phyloP scores from a whole-genome alignment of 2,113 vertebrate genomes.

The Halichoeres trimaculatus region DNA sequence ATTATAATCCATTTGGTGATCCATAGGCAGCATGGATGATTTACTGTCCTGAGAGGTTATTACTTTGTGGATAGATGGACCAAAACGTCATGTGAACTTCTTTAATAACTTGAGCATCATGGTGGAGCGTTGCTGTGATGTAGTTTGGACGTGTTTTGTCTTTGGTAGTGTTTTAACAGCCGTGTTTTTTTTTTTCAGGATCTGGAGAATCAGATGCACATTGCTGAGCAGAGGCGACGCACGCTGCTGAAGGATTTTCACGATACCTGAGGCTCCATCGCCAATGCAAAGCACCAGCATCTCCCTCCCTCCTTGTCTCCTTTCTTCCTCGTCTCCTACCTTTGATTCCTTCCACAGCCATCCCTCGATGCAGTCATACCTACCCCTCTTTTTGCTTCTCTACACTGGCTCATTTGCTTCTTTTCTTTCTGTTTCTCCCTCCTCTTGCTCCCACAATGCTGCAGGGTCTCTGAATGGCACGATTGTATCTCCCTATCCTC shows the following conservation, averaged over 20 bases:
- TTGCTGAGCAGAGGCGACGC: conserved; percentile 97
- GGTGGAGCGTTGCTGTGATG: not conserved
- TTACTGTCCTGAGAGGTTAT: no score
- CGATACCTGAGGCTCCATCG: conserved; percentile 89
- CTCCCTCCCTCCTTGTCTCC: conserved; percentile 34
- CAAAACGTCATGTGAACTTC: no score
- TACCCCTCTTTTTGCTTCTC: conserved; percentile 29
- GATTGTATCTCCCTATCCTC: conserved; percentile 50
- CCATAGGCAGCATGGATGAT: no score
- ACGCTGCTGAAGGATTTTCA: conserved; percentile 99
- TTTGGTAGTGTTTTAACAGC: not conserved
- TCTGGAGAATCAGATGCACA: conserved; percentile 99
- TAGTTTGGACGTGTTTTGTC: not conserved
- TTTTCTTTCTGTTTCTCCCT: conserved; percentile 31
- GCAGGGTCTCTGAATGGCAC: conserved; percentile 75
- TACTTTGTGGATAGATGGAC: no score
- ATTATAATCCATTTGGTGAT: not conserved
- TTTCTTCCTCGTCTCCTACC: conserved; percentile 27
- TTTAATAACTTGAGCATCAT: no score
- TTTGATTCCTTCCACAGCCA: conserved; percentile 53
- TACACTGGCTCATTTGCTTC: conserved; percentile 36
- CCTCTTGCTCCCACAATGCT: conserved; percentile 53
- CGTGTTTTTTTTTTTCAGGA: conserved; percentile 83
- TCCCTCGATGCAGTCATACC: conserved; percentile 41
- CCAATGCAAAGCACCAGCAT: conserved; percentile 71